Evolutionary conservation across 1,140 invertebrate genomes (phyloP).

Genomic region (Heterodera carotae): DNA sequence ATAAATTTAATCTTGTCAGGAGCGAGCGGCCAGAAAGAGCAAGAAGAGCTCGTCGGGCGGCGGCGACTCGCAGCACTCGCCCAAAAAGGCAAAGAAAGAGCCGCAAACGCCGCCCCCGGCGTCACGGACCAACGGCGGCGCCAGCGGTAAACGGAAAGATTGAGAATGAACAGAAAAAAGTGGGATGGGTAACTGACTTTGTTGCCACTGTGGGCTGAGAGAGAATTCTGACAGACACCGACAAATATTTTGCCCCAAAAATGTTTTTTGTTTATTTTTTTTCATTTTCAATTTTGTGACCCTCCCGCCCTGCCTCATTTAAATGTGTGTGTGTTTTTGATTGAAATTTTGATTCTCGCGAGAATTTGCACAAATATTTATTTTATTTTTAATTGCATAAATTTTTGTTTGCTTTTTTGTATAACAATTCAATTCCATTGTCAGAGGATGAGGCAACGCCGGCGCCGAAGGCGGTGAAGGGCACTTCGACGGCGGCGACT

Average conservation of each 20-base stretch:
- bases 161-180: too few species aligned
- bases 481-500: constrained; percentile 16
- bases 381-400: not conserved
- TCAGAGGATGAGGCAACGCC: not conserved
- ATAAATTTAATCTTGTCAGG: not conserved
- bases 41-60: constrained; percentile 23
- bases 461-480: not conserved
- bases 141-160: constrained; percentile 4
- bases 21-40: constrained; percentile 28
- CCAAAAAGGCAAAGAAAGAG: constrained; percentile 20
- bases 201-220: too few species aligned
- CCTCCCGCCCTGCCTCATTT: too few species aligned
- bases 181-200: too few species aligned
- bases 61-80: constrained; percentile 9
- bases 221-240: too few species aligned
- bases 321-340: too few species aligned
- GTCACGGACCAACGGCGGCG: constrained; percentile 19
- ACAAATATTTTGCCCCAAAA: too few species aligned
- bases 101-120: not conserved
- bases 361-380: too few species aligned
- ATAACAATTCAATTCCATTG: too few species aligned
- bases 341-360: too few species aligned
- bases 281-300: too few species aligned
- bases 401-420: not conserved
- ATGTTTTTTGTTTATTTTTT: too few species aligned